Conservation (phyloP, 2,797 vertebrate species). For the Sebastes diploproa region DNA sequence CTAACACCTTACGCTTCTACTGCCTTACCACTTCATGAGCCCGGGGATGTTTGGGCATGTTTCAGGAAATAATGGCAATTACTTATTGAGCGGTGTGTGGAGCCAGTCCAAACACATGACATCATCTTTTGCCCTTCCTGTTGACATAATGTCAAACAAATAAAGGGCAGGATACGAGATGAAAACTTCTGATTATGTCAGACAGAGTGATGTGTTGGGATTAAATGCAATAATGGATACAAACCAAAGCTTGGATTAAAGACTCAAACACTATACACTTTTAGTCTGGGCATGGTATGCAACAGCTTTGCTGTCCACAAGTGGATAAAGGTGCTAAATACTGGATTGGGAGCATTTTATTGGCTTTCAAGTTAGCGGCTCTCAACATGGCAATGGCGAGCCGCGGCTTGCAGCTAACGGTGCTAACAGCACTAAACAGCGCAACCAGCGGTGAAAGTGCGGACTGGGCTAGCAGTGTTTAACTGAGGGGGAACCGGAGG, state of each 20-base stretch:
- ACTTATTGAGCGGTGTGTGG: constrained; percentile 37
- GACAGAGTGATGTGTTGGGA: not conserved
- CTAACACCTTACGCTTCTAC: not conserved
- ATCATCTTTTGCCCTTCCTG: constrained; percentile 68
- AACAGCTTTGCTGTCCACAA: not conserved
- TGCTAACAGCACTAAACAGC: not conserved
- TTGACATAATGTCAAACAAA: constrained; percentile 60
- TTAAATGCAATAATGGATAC: constrained; percentile 21
- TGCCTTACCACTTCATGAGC: constrained; percentile 1
- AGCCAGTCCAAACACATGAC: constrained; percentile 60
- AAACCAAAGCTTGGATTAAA: not conserved
- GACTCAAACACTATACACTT: not conserved
- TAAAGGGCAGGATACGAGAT: constrained; percentile 30
- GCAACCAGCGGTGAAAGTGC: not conserved
- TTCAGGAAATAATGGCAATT: constrained; percentile 58
- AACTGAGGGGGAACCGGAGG: not conserved
- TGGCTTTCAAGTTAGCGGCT: no score
- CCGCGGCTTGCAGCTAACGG: not conserved
- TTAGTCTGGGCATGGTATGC: not conserved
- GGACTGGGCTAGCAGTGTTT: not conserved
- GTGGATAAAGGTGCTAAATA: not conserved
- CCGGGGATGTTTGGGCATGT: constrained; percentile 50
- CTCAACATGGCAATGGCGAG: not conserved
- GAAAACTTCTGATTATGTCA: constrained; percentile 20
- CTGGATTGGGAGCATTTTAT: no score